A percentile compares a stretch with the other conserved stretches of the same genome.
These are phyloP conservation scores for Sceliomorpha sp. DNA, from an alignment of 2,888 invertebrate species.

Conservation along the genomic window DNA sequence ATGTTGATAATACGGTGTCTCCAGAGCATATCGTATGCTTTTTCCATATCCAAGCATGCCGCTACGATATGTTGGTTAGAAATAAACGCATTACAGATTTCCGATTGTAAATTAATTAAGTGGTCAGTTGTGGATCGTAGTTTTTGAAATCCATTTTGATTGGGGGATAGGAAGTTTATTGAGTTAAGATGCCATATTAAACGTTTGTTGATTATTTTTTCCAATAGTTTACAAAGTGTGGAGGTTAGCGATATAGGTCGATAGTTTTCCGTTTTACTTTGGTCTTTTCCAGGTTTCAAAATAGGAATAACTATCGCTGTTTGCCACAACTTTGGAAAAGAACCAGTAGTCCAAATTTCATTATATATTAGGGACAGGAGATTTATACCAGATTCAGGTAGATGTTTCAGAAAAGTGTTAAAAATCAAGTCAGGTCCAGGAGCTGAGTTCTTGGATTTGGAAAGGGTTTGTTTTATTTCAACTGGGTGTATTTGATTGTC, in stretches of 20 bases:
- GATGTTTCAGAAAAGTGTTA: neutral
- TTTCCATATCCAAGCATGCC: constrained; percentile 41
- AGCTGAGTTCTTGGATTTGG: neutral
- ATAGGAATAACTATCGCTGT: too few species aligned
- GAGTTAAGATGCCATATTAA: too few species aligned
- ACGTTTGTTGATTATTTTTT: too few species aligned
- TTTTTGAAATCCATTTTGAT: constrained; percentile 3
- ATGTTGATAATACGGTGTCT: constrained; percentile 2
- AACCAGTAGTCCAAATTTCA: too few species aligned
- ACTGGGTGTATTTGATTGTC: neutral
- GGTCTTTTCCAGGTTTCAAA: too few species aligned
- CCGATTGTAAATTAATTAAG: neutral
- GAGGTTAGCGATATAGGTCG: too few species aligned
- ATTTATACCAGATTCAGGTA: too few species aligned
- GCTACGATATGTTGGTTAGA: constrained; percentile 38
- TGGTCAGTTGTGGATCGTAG: neutral
- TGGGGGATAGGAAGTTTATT: too few species aligned
- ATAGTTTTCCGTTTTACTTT: too few species aligned
- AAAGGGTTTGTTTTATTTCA: neutral
- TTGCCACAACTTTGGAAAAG: too few species aligned
- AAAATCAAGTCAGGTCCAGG: neutral
- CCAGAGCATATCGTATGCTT: constrained; percentile 47
- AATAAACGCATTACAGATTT: constrained; percentile 6
- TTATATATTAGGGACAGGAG: too few species aligned
- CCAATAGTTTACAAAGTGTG: too few species aligned